Evolutionary conservation across 1,140 invertebrate genomes (phyloP).

Genomic region (Colletes latitarsis): DNA sequence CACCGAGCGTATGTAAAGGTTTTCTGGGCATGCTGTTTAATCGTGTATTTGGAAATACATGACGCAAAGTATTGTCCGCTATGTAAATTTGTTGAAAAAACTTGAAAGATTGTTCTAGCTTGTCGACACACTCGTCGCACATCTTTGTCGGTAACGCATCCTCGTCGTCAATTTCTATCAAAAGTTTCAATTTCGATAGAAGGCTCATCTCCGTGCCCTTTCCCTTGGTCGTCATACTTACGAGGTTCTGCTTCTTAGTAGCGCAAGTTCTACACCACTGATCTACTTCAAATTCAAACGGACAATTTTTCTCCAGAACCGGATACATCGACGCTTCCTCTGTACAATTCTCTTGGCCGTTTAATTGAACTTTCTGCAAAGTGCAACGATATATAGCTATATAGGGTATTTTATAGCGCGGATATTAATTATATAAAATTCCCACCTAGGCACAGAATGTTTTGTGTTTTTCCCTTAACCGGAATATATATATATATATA

Average conservation of each 20-base stretch:
- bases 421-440: neutral
- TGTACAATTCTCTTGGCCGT: slow-evolving; percentile 25
- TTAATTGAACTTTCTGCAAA: slow-evolving; percentile 26
- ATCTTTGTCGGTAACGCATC: slow-evolving; percentile 51
- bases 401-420: neutral
- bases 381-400: neutral
- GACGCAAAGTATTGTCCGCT: slow-evolving; percentile 50
- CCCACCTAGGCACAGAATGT: too few relatives aligned
- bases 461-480: too few relatives aligned
- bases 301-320: neutral
- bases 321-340: neutral
- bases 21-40: slow-evolving; percentile 5
- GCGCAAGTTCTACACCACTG: slow-evolving; percentile 57
- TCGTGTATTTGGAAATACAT: slow-evolving; percentile 44
- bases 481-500: too few relatives aligned
- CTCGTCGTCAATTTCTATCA: slow-evolving; percentile 56
- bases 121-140: slow-evolving; percentile 51
- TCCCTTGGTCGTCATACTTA: slow-evolving; percentile 49
- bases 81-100: slow-evolving; percentile 60
- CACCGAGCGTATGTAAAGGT: slow-evolving; percentile 26
- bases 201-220: slow-evolving; percentile 42
- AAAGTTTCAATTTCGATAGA: slow-evolving; percentile 52
- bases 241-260: slow-evolving; percentile 47
- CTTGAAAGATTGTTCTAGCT: slow-evolving; percentile 54
- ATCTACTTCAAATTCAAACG: slow-evolving; percentile 32